These are phyloP conservation scores for Onthophagus sagittarius DNA, from an alignment of 2,888 invertebrate species.

Conservation along the genomic window DNA sequence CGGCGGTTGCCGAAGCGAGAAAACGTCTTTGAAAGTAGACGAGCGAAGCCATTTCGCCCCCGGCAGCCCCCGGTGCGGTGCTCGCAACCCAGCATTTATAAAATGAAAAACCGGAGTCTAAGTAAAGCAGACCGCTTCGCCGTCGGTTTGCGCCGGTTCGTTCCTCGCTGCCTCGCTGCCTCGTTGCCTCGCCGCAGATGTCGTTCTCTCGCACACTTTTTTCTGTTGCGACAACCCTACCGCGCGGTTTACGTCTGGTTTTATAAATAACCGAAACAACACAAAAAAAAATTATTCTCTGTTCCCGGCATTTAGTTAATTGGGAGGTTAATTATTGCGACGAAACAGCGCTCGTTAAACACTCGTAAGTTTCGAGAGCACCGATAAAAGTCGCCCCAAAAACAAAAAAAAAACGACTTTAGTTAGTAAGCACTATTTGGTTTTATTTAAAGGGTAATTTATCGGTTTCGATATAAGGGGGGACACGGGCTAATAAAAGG, in stretches of 20 bases:
- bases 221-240: neutral
- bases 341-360: neutral
- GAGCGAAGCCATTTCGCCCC: neutral
- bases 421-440: neutral
- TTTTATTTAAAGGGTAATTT: neutral
- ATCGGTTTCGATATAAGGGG: neutral
- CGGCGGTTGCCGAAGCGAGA: neutral
- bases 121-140: neutral
- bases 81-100: slow-evolving; percentile 3
- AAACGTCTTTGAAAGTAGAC: neutral
- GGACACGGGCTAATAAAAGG: neutral
- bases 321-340: neutral
- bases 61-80: no score
- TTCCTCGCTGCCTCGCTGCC: neutral
- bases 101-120: slow-evolving; percentile 8
- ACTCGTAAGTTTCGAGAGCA: neutral
- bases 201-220: neutral
- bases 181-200: slow-evolving; percentile 6
- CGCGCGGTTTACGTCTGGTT: neutral
- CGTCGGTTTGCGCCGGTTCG: neutral
- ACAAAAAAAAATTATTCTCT: neutral
- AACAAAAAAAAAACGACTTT: neutral
- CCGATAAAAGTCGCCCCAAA: neutral
- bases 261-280: neutral
- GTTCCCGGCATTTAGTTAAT: neutral